These are phyloP conservation scores for Carterocephalus palaemon DNA, from an alignment of 2,888 invertebrate species.

Conservation along the genomic window DNA sequence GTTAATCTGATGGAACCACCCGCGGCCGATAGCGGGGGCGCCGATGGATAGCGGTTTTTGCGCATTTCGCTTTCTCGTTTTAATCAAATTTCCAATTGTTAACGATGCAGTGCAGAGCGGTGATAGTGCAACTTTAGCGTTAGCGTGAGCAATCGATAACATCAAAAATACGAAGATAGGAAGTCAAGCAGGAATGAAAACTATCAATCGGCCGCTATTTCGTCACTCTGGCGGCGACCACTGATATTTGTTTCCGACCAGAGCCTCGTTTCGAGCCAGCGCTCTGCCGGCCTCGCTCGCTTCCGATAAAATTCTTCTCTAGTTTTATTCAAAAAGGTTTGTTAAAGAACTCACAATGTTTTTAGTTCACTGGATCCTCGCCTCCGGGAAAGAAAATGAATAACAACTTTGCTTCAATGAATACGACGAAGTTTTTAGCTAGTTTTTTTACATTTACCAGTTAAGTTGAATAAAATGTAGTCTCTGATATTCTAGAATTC, in stretches of 20 bases:
- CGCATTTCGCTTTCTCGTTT: neutral
- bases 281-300: too few species aligned
- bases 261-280: neutral
- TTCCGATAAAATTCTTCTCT: neutral
- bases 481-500: too few species aligned
- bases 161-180: too few species aligned
- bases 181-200: too few species aligned
- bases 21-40: neutral
- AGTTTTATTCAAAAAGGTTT: neutral
- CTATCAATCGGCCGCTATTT: too few species aligned
- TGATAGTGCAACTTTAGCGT: too few species aligned
- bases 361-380: neutral
- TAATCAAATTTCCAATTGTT: neutral
- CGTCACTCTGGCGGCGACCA: too few species aligned
- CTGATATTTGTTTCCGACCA: constrained; percentile 1
- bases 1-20: too few species aligned
- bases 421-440: neutral
- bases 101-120: too few species aligned
- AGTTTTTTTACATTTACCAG: neutral
- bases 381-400: neutral
- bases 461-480: too few species aligned
- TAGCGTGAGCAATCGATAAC: too few species aligned
- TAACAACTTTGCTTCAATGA: too few species aligned
- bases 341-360: neutral
- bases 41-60: neutral